These are phyloP conservation scores for Drosophila yakuba DNA, from an alignment of 1,140 invertebrate species.

Conservation along the genomic window DNA sequence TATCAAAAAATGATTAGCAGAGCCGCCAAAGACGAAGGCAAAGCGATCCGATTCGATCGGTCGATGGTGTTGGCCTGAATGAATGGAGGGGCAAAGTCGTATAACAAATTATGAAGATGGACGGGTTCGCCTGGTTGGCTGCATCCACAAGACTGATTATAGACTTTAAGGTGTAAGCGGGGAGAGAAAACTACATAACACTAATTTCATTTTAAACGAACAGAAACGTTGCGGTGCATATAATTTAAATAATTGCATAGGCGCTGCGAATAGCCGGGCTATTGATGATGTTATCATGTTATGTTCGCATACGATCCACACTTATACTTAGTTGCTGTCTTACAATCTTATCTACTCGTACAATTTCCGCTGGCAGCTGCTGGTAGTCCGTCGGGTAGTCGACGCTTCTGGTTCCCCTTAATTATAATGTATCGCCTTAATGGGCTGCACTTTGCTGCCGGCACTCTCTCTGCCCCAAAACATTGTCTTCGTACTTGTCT, in stretches of 20 bases:
- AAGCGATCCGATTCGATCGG: neutral
- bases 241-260: conserved; percentile 78
- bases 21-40: conserved; percentile 28
- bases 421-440: conserved; percentile 76
- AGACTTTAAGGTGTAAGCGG: conserved; percentile 56
- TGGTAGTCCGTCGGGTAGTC: neutral
- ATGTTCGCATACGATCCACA: conserved; percentile 44
- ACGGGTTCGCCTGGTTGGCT: conserved; percentile 19
- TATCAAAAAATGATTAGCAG: conserved; percentile 67
- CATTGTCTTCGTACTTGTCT: conserved; percentile 27
- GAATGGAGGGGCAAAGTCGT: conserved; percentile 3
- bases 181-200: conserved; percentile 62
- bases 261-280: conserved; percentile 42
- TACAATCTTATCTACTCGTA: conserved; percentile 62
- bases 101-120: conserved; percentile 42
- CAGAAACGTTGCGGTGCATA: conserved; percentile 61
- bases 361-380: conserved; percentile 76
- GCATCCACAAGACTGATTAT: conserved; percentile 50
- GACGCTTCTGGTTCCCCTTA: conserved; percentile 53
- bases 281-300: conserved; percentile 79
- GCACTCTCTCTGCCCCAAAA: conserved; percentile 35
- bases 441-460: conserved; percentile 65
- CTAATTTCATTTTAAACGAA: conserved; percentile 81
- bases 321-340: conserved; percentile 51
- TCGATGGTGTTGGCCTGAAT: conserved; percentile 47